phyloP scores from a whole-genome alignment of 2,113 vertebrate species.

The Dryoscopus gambensis region DNA sequence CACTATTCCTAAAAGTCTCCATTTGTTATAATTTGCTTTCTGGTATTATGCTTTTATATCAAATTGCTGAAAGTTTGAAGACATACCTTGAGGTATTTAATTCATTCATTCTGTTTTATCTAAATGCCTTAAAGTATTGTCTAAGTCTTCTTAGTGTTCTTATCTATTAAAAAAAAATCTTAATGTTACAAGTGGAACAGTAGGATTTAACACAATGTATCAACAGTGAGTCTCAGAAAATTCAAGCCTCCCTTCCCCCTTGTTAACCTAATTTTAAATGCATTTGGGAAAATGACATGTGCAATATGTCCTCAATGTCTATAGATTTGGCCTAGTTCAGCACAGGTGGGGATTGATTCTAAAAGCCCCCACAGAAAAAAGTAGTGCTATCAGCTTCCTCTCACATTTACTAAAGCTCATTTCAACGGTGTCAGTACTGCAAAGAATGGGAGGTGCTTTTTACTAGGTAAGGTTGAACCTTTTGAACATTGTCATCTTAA shows the following conservation, averaged over 20 bases:
- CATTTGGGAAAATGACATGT: slow-evolving; percentile 46
- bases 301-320: slow-evolving; percentile 21
- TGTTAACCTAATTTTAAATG: slow-evolving; percentile 50
- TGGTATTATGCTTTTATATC: background rate
- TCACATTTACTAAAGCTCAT: background rate
- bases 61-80: background rate
- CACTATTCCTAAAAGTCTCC: background rate
- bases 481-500: background rate
- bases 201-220: background rate
- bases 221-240: background rate
- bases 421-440: background rate
- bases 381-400: background rate
- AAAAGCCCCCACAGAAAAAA: background rate
- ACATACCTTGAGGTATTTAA: background rate
- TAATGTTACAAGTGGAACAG: background rate
- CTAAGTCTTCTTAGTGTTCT: background rate
- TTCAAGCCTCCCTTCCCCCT: background rate
- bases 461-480: background rate
- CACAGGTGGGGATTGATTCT: slow-evolving; percentile 15
- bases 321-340: slow-evolving; percentile 44
- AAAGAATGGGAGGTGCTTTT: background rate
- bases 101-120: background rate
- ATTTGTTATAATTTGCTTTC: background rate
- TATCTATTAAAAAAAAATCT: background rate
- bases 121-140: background rate